Evolutionary conservation across 2,888 invertebrate species (phyloP).

Genomic region (Alloplasta piceator): DNA sequence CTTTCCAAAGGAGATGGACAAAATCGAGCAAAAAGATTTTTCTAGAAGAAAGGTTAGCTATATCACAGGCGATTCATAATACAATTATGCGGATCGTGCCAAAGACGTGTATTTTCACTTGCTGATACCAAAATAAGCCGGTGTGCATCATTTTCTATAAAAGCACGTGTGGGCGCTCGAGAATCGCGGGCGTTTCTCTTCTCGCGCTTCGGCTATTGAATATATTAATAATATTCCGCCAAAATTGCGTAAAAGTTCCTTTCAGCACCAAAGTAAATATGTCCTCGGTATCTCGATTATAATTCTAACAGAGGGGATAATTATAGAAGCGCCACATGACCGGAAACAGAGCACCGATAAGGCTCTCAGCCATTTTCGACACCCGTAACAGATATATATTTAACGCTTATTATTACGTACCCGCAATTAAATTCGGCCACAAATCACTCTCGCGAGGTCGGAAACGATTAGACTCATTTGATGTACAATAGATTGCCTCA

Average conservation of each 20-base stretch:
- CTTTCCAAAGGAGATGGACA: too few relatives aligned
- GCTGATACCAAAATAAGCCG: not conserved
- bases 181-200: slow-evolving; percentile 27
- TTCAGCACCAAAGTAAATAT: slow-evolving; percentile 43
- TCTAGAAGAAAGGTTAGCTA: too few relatives aligned
- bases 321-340: slow-evolving; percentile 23
- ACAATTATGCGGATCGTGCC: too few relatives aligned
- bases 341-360: slow-evolving; percentile 38
- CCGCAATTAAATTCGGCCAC: too few relatives aligned
- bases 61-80: too few relatives aligned
- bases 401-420: too few relatives aligned
- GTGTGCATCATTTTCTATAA: slow-evolving; percentile 30
- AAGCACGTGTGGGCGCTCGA: slow-evolving; percentile 32
- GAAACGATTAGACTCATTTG: too few relatives aligned
- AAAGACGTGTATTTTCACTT: too few relatives aligned
- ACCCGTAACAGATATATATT: too few relatives aligned
- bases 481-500: too few relatives aligned
- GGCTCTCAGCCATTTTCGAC: not conserved
- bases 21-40: too few relatives aligned
- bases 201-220: slow-evolving; percentile 11
- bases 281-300: slow-evolving; percentile 54
- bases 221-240: slow-evolving; percentile 53
- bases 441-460: too few relatives aligned
- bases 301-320: slow-evolving; percentile 46
- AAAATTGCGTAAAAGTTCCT: slow-evolving; percentile 51